Base-by-base conservation (phyloP, 1,140 invertebrate genomes). In the Drosophila mauritiana region DNA sequence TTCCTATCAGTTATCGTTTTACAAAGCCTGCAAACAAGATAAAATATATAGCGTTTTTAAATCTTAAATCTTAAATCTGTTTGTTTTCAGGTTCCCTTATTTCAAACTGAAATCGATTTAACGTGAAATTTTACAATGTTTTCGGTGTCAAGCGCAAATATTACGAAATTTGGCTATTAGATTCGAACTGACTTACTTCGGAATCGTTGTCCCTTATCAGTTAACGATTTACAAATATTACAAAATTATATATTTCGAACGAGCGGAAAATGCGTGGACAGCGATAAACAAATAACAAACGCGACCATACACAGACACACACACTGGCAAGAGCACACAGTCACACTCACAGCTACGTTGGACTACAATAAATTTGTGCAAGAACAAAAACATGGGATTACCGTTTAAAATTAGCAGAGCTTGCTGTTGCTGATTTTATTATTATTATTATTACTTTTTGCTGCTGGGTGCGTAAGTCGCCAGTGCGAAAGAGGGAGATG, bases 391-490 rank as follows among this genome's bases (percentile, higher is more conserved):
- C 45, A 79, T 58, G 86, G 80, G 83, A 88, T 86, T 86, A 86
- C 82, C 84, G 79, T 88, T 86, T 61, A 49, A 83, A 86, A 79
- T 86, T 88, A 88, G 58, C 65, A 73, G 79, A 58, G 65, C 65
- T 83, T 69, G 63, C 45, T 85, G 63, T 59, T 61, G 55, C 64
- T 64, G 70, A 56, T 63, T 64, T 51, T 51, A 17, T 64, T 64
- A 13, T 64, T 37, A 37, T 37, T 37, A 37, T 37, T 39, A 39
- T 39, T 39, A 39, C 10, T 39, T 37, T 67, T 54, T 43, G 49
- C 46, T 39, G 25, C 72, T 49, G 54, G 65, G 75, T 83, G 83
- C 65, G 82, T 79, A 54, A 53, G 75, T 52, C 34, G 59, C 27
- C 48, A 69, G 75, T 78, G 75, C 52, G 53, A 78, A 40, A 69